Conservation (phyloP, 1,140 invertebrate species). For the Bombus waltoni region DNA sequence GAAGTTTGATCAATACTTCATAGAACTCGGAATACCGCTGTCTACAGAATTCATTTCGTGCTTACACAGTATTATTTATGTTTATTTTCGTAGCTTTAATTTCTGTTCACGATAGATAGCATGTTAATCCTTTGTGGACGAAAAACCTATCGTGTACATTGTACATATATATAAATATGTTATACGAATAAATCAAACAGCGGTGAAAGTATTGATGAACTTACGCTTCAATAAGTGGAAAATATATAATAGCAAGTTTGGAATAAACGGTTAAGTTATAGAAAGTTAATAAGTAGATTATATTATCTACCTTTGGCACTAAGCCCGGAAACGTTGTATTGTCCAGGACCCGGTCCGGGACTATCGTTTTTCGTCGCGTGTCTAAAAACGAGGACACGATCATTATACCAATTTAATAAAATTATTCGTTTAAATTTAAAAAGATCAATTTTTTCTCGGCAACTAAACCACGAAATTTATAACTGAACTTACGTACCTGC, state of each 20-base stretch:
- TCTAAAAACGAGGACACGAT: constrained; percentile 68
- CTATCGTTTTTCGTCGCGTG: constrained; percentile 82
- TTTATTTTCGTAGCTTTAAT: background rate
- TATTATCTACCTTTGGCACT: constrained; percentile 88
- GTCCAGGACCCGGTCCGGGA: constrained; percentile 92
- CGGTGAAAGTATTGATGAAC: background rate
- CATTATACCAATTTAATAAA: no score
- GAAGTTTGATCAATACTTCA: constrained; percentile 72
- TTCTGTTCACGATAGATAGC: background rate
- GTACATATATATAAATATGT: background rate
- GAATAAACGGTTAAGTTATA: background rate
- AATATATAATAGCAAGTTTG: background rate
- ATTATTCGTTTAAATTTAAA: no score
- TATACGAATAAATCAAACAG: background rate
- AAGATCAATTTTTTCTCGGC: no score
- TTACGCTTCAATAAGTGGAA: background rate
- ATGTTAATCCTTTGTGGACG: background rate
- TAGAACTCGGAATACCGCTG: constrained; percentile 33
- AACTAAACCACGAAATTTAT: background rate
- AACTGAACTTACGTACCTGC: constrained; percentile 79
- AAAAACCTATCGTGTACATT: background rate
- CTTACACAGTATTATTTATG: background rate
- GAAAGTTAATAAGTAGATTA: background rate
- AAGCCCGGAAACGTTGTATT: constrained; percentile 93
- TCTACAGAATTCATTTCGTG: constrained; percentile 15